A percentile compares a stretch with the other conserved stretches of the same genome.
Evolutionary conservation across 37 sponge, comb jelly and placozoan species (phyloP).

Genomic region (Amphimedon queenslandica): DNA sequence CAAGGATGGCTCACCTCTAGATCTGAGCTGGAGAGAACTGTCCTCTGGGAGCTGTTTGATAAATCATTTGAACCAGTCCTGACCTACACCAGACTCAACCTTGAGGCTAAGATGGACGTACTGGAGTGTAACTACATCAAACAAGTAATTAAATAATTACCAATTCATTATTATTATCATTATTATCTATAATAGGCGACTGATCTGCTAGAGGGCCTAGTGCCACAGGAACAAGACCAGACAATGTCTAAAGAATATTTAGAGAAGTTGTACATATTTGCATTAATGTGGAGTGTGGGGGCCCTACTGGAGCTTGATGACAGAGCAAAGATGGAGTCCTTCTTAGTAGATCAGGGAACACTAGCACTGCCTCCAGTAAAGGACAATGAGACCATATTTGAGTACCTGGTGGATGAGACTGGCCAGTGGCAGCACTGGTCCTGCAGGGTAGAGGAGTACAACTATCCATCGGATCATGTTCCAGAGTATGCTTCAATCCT

Average conservation of each 20-base stretch:
- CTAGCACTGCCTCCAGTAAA: slow-evolving; percentile 77
- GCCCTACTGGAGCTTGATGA: slow-evolving; percentile 90
- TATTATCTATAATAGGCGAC: slow-evolving; percentile 65
- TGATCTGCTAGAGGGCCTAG: slow-evolving; percentile 80
- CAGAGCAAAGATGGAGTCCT: slow-evolving; percentile 86
- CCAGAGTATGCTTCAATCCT: slow-evolving; percentile 95
- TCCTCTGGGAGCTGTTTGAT: slow-evolving; percentile 75
- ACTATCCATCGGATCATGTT: slow-evolving; percentile 77
- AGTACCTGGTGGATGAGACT: slow-evolving; percentile 80
- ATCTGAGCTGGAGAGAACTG: slow-evolving; percentile 36
- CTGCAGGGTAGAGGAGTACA: slow-evolving; percentile 68
- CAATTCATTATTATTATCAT: too few relatives aligned
- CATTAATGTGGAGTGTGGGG: slow-evolving; percentile 99
- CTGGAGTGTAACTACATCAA: slow-evolving; percentile 95
- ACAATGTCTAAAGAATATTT: slow-evolving; percentile 55
- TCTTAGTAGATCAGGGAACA: slow-evolving; percentile 45
- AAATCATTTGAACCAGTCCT: slow-evolving; percentile 64
- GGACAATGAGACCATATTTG: slow-evolving; percentile 93
- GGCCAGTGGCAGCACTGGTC: slow-evolving; percentile 90
- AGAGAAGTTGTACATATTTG: slow-evolving; percentile 84
- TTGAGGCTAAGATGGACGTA: slow-evolving; percentile 84
- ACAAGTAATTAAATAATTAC: slow-evolving; percentile 41
- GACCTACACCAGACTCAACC: slow-evolving; percentile 61
- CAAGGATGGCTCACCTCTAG: slow-evolving; percentile 86
- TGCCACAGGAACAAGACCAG: slow-evolving; percentile 22